phyloP scores from a whole-genome alignment of 2,888 invertebrate genomes.

The Tachystola acroxantha region DNA sequence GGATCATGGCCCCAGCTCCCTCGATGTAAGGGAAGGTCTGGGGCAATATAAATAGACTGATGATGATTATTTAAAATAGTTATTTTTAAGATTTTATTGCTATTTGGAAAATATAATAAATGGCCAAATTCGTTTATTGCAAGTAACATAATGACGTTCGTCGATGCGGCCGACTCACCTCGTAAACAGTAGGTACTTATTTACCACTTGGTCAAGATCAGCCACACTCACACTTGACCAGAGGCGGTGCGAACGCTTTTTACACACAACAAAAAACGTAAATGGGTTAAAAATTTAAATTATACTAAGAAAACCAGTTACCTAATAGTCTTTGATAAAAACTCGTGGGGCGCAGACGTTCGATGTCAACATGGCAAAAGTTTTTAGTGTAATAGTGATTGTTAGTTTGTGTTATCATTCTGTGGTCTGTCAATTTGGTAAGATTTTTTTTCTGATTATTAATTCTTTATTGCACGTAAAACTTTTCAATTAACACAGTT shows the following conservation, averaged over 20 bases:
- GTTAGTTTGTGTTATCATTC: constrained; percentile 38
- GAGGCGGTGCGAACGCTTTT: constrained; percentile 6
- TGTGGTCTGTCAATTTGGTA: constrained; percentile 50
- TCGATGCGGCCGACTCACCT: no score
- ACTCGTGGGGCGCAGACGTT: background rate
- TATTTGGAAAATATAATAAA: no score
- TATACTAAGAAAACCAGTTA: background rate
- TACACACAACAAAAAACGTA: background rate
- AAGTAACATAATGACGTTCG: no score
- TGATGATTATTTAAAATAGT: no score
- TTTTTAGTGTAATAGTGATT: constrained; percentile 33
- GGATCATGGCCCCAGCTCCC: no score
- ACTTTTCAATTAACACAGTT: no score
- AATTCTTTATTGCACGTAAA: no score
- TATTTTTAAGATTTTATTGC: no score
- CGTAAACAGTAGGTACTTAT: constrained; percentile 18
- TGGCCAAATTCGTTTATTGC: no score
- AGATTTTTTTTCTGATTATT: no score
- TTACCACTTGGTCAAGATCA: constrained; percentile 20
- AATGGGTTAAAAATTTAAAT: background rate
- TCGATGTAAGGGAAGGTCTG: no score
- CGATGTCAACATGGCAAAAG: constrained; percentile 24
- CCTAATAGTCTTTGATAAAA: constrained; percentile 3
- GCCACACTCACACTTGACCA: constrained; percentile 10
- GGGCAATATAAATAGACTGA: no score